phyloP scores from a whole-genome alignment of 1,140 invertebrate genomes.

The Cherax destructor region DNA sequence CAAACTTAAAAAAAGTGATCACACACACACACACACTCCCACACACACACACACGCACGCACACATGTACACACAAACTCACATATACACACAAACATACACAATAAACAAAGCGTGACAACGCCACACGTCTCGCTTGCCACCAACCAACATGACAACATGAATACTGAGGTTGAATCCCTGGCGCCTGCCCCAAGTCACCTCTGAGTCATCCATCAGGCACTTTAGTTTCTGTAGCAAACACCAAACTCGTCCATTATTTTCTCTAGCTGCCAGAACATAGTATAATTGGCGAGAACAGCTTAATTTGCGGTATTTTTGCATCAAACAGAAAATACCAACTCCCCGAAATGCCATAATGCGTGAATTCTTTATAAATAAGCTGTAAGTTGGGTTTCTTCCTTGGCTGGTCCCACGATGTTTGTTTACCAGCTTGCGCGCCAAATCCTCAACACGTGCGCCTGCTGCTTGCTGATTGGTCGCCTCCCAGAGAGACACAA shows the following conservation, averaged over 20 bases:
- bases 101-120: neutral
- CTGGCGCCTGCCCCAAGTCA: neutral
- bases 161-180: neutral
- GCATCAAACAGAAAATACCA: neutral
- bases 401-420: neutral
- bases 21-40: too few relatives aligned
- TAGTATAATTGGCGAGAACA: neutral
- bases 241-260: too few relatives aligned
- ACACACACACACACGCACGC: too few relatives aligned
- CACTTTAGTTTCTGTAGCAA: neutral
- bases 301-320: neutral
- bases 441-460: slow-evolving; percentile 2
- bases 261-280: too few relatives aligned
- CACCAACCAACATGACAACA: neutral
- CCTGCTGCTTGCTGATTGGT: neutral
- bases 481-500: neutral
- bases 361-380: neutral
- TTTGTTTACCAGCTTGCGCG: neutral
- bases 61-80: too few relatives aligned
- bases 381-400: neutral
- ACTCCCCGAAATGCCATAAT: neutral
- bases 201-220: neutral
- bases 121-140: neutral
- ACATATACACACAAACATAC: too few relatives aligned
- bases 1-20: too few relatives aligned